A percentile compares a stretch with the other conserved stretches of the same genome.
Evolutionary conservation across 2,113 vertebrate species (phyloP).

Genomic region (Myotis davidii): DNA sequence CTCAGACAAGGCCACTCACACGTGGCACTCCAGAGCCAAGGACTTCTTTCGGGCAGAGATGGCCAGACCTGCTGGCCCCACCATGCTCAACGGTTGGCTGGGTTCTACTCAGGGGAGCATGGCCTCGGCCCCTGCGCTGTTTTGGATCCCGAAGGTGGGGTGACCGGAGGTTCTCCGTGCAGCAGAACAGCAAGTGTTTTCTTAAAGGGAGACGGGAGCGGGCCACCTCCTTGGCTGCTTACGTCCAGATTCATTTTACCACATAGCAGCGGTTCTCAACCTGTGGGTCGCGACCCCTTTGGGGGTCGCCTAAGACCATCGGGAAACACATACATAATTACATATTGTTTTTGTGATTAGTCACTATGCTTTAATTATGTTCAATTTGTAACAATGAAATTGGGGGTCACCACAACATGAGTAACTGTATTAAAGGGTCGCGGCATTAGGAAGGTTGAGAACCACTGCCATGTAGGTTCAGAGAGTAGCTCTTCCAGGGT

Average conservation of each 20-base stretch:
- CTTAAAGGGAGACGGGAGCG: not conserved
- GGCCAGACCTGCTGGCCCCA: not conserved
- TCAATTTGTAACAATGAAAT: too few species aligned
- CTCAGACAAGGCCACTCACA: not conserved
- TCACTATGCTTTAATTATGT: too few species aligned
- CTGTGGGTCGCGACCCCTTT: too few species aligned
- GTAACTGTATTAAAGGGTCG: too few species aligned
- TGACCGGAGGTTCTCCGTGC: not conserved
- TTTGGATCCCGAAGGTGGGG: not conserved
- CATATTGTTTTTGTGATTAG: too few species aligned
- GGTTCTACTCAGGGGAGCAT: not conserved
- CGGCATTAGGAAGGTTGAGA: too few species aligned
- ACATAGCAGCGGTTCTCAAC: too few species aligned
- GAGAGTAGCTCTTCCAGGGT: not conserved
- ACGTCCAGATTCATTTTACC: not conserved
- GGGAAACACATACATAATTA: too few species aligned
- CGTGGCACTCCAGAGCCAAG: not conserved
- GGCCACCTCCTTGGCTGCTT: not conserved
- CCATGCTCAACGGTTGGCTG: not conserved
- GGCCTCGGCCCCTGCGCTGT: not conserved
- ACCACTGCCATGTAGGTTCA: not conserved
- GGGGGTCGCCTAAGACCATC: too few species aligned
- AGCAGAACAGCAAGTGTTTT: not conserved
- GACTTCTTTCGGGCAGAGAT: not conserved
- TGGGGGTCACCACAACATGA: too few species aligned